Base-by-base conservation (phyloP, 2,888 invertebrate genomes). In the Venustoraphidia nigricollis region DNA sequence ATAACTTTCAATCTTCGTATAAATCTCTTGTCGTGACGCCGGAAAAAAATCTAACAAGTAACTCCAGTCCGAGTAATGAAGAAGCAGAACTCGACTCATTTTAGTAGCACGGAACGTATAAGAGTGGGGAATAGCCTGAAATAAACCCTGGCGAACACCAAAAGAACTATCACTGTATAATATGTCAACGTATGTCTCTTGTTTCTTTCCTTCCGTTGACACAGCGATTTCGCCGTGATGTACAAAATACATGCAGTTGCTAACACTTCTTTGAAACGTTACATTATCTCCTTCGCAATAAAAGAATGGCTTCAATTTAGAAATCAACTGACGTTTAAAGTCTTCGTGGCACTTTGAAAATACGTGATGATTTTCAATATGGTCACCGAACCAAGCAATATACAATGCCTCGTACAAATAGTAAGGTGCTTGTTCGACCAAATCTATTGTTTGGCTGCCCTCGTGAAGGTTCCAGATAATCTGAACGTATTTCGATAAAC, bases 191-290 rank as follows among this genome's bases (percentile, higher is more conserved):
- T 53, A 53, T 34, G 46, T 50, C 42, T 55, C 56, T 2, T 36
- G 43, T 14, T 53, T n/a, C 9, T 49, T 53, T 34, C 58, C 57
- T 47, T 57, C 51, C 10, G 52, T 46, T 11, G 58, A 47, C 9
- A 50, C 54, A 11, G 53, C 50, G 2, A 59, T 51, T 41, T 51
- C 50, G 1, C 60, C 60, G 36, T 50, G 50, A 43, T 60, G 56
- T 2, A 60, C 52, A 41, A 60, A 60, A 42, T 59, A 60, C 58
- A 60, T 59, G 34, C 52, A 52, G 10, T 51, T 50, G 39, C 59
- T 57, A 8, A 56, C 53, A 42, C 59, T 58, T 2, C 56, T 56
- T 10, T 50, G 40, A 44, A 56, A 56, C 8, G 53, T 52, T 8
- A 60, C 52, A 34, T 52, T 53, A 40, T 60, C 55, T 1, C 53